These are phyloP conservation scores for Lycophotia porphyrea DNA, from an alignment of 2,888 invertebrate genomes.

Conservation along the genomic window DNA sequence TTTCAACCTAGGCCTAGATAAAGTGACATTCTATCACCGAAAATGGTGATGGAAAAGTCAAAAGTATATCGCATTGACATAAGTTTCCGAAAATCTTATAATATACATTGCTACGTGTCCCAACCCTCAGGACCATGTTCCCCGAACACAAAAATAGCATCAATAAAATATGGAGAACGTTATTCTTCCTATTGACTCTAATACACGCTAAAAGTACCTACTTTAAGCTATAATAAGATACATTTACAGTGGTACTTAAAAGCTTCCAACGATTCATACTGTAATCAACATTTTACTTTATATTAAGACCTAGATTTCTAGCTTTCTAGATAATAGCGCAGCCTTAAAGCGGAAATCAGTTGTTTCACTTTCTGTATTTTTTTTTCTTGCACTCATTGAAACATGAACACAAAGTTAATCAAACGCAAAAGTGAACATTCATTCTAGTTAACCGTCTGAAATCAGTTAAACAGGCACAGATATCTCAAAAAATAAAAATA, in stretches of 20 bases:
- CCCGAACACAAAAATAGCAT: neutral
- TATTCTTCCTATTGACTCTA: neutral
- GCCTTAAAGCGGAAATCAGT: neutral
- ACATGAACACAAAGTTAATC: neutral
- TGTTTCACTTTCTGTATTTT: neutral
- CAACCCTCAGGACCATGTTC: neutral
- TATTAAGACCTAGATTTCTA: constrained; percentile 5
- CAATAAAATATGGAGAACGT: neutral
- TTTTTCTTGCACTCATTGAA: neutral
- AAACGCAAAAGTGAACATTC: neutral
- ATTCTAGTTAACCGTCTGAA: neutral
- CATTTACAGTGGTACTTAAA: too few species aligned
- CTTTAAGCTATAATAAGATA: neutral
- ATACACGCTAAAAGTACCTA: neutral
- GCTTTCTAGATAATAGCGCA: too few species aligned
- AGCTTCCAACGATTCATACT: neutral
- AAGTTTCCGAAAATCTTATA: neutral
- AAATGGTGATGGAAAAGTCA: neutral
- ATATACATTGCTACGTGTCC: neutral
- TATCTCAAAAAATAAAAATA: constrained; percentile 38
- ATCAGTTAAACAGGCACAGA: neutral
- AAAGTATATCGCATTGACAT: neutral
- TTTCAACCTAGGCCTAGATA: neutral
- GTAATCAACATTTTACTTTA: neutral
- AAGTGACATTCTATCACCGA: neutral